These are phyloP conservation scores for Pseudomyrmex concolor DNA, from an alignment of 1,140 invertebrate genomes.

Conservation along the genomic window DNA sequence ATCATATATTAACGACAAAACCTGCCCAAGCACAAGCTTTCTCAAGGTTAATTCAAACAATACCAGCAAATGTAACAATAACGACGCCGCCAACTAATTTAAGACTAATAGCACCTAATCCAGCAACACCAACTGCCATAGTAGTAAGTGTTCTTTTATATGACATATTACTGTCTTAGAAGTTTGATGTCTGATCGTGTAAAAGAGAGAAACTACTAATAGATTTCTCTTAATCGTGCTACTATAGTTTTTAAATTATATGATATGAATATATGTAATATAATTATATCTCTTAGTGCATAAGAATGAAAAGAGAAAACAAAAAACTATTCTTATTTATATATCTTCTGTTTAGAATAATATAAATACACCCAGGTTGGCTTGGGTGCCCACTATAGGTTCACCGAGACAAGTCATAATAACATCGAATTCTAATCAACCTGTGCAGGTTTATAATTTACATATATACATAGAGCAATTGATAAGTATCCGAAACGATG, in stretches of 20 bases:
- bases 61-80: conserved; percentile 73
- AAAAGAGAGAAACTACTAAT: too few relatives aligned
- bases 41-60: conserved; percentile 79
- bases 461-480: too few relatives aligned
- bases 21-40: conserved; percentile 72
- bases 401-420: conserved; percentile 80
- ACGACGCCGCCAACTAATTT: conserved; percentile 73
- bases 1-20: conserved; percentile 63
- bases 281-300: not conserved
- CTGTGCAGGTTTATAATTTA: conserved; percentile 60
- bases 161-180: not conserved
- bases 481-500: too few relatives aligned
- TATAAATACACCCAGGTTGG: conserved; percentile 77
- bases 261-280: not conserved
- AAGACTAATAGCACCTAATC: conserved; percentile 79
- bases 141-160: conserved; percentile 74
- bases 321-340: not conserved
- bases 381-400: conserved; percentile 80
- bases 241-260: too few relatives aligned
- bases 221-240: too few relatives aligned
- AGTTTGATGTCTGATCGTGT: too few relatives aligned
- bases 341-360: conserved; percentile 78
- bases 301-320: not conserved
- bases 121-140: conserved; percentile 79
- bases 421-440: conserved; percentile 74